Percentiles rank a stretch among this genome's conserved stretches.
Conservation (phyloP, 37 sponge, comb jelly and placozoan species). For the Crambe crambe region DNA sequence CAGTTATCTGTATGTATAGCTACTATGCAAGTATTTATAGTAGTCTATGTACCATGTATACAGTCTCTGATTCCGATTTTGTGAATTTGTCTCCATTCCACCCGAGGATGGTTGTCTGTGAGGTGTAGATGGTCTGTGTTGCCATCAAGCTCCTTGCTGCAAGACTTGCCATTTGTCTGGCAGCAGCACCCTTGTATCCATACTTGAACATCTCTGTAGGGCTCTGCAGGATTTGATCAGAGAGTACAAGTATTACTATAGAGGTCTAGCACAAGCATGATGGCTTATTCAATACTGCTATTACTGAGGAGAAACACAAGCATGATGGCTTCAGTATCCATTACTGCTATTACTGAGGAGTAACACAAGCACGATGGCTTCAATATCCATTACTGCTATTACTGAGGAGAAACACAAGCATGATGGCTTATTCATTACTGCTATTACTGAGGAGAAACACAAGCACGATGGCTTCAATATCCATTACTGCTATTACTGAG, state of each 20-base stretch:
- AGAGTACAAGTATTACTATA: neutral
- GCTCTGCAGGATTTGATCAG: neutral
- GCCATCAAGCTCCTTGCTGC: slow-evolving; percentile 26
- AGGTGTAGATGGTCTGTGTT: slow-evolving; percentile 12
- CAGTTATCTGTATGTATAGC: neutral
- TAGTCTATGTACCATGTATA: neutral
- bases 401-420: too few species aligned
- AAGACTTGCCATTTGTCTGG: slow-evolving; percentile 18
- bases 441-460: too few species aligned
- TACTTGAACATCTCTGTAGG: slow-evolving; percentile 13
- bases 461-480: too few species aligned
- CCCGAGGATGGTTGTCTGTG: slow-evolving; percentile 27
- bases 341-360: too few species aligned
- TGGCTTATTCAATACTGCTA: too few species aligned
- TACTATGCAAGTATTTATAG: neutral
- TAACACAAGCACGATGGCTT: too few species aligned
- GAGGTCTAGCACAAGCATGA: too few species aligned
- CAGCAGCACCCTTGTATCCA: slow-evolving; percentile 11
- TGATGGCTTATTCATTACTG: too few species aligned
- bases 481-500: too few species aligned
- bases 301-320: too few species aligned
- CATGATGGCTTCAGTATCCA: too few species aligned
- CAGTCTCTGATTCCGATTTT: neutral
- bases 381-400: too few species aligned
- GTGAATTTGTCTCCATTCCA: slow-evolving; percentile 45